These are phyloP conservation scores for Prionailurus bengalensis DNA, from an alignment of 2,113 vertebrate species.

Conservation along the genomic window DNA sequence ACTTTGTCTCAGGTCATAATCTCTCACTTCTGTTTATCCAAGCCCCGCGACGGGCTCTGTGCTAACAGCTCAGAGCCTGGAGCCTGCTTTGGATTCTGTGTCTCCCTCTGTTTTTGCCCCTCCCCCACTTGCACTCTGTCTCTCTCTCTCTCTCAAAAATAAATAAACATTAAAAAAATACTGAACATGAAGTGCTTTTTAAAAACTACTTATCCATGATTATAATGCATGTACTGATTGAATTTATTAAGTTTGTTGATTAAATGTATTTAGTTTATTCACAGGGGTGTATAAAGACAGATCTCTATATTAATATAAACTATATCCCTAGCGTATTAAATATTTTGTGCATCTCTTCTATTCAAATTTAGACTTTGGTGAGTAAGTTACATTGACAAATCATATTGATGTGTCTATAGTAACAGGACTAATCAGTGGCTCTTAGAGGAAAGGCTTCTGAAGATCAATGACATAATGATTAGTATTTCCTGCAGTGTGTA, in stretches of 20 bases:
- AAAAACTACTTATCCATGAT: conserved; percentile 57
- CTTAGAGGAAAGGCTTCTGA: conserved; percentile 43
- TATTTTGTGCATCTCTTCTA: background rate
- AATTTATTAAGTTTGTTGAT: background rate
- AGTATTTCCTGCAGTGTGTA: background rate
- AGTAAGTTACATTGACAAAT: conserved; percentile 45
- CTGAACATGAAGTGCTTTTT: background rate
- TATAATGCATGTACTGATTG: background rate
- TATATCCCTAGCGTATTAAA: background rate
- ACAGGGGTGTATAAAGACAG: background rate
- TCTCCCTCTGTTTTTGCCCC: too few species aligned
- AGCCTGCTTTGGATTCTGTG: too few species aligned
- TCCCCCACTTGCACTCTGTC: too few species aligned
- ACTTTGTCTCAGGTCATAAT: too few species aligned
- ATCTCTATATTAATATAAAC: background rate
- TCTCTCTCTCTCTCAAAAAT: too few species aligned
- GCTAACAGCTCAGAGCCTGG: too few species aligned
- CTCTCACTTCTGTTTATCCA: too few species aligned
- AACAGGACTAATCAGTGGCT: conserved; percentile 7
- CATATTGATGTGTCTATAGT: conserved; percentile 11
- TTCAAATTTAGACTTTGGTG: background rate
- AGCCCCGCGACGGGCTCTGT: too few species aligned
- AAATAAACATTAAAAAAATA: background rate
- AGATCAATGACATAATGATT: conserved; percentile 16
- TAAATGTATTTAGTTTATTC: background rate